These are phyloP conservation scores for Xylota segnis DNA, from an alignment of 2,888 invertebrate genomes.

Conservation along the genomic window DNA sequence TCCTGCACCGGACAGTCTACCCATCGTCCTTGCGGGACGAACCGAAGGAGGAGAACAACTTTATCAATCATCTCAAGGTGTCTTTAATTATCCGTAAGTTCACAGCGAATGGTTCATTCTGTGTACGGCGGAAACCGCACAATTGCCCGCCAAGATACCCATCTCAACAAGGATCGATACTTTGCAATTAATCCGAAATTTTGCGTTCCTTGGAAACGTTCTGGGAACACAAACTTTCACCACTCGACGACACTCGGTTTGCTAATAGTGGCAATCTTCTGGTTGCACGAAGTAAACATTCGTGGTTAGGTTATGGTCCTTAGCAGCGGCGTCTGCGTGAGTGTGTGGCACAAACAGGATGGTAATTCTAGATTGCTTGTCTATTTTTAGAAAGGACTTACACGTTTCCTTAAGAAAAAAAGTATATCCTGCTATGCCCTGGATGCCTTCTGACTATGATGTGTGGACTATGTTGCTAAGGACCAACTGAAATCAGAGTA, in stretches of 20 bases:
- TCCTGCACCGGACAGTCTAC: no score
- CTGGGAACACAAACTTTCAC: conserved; percentile 38
- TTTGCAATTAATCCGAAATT: conserved; percentile 64
- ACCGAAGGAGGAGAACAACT: conserved; percentile 37
- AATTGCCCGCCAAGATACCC: no score
- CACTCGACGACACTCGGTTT: conserved; percentile 15
- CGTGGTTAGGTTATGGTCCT: conserved; percentile 7
- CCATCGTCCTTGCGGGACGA: conserved; percentile 9
- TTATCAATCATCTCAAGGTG: conserved; percentile 64
- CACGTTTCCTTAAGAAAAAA: background rate
- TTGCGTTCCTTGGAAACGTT: conserved; percentile 17
- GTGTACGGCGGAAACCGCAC: background rate
- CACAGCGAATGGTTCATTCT: conserved; percentile 1
- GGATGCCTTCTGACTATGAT: background rate
- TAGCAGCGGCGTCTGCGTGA: background rate
- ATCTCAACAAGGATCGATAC: conserved; percentile 49
- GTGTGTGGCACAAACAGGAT: background rate
- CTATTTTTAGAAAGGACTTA: background rate
- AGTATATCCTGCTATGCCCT: background rate
- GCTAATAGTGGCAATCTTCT: conserved; percentile 11
- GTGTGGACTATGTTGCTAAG: background rate
- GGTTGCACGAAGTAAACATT: background rate
- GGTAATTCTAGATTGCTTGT: background rate
- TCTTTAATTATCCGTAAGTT: conserved; percentile 49
- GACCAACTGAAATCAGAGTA: background rate